phyloP scores from a whole-genome alignment of 2,797 vertebrate species.

The Sebastes minor region DNA sequence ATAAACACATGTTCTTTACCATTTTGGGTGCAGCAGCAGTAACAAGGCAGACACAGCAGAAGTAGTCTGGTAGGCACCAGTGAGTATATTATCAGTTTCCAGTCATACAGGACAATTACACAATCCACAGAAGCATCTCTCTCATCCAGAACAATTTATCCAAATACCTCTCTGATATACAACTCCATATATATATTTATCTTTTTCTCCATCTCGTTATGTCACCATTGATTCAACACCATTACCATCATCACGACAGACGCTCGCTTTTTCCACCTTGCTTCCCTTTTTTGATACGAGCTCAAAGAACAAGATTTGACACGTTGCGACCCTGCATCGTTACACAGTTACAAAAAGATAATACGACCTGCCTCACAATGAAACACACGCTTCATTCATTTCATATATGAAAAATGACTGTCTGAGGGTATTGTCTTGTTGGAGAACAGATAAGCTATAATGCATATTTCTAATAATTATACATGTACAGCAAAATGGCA shows the following conservation, averaged over 20 bases:
- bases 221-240: not conserved
- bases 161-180: conserved; percentile 52
- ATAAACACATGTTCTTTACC: not conserved
- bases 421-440: conserved; percentile 28
- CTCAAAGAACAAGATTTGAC: conserved; percentile 73
- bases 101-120: conserved; percentile 76
- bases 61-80: conserved; percentile 76
- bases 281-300: conserved; percentile 49
- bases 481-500: conserved; percentile 74
- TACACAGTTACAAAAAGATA: conserved; percentile 71
- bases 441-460: conserved; percentile 58
- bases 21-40: conserved; percentile 22
- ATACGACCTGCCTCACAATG: conserved; percentile 51
- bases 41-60: conserved; percentile 64
- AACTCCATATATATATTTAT: conserved; percentile 28
- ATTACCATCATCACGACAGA: conserved; percentile 35
- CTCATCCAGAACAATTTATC: conserved; percentile 58
- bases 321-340: conserved; percentile 60
- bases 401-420: conserved; percentile 55
- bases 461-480: conserved; percentile 57
- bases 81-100: conserved; percentile 79
- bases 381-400: conserved; percentile 47
- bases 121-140: conserved; percentile 71
- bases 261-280: not conserved
- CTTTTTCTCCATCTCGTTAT: not conserved